Percentiles rank a stretch among this genome's conserved stretches.
Evolutionary conservation across 37 sponge, comb jelly and placozoan species (phyloP).

Genomic region (Hexactinellida sp.): DNA sequence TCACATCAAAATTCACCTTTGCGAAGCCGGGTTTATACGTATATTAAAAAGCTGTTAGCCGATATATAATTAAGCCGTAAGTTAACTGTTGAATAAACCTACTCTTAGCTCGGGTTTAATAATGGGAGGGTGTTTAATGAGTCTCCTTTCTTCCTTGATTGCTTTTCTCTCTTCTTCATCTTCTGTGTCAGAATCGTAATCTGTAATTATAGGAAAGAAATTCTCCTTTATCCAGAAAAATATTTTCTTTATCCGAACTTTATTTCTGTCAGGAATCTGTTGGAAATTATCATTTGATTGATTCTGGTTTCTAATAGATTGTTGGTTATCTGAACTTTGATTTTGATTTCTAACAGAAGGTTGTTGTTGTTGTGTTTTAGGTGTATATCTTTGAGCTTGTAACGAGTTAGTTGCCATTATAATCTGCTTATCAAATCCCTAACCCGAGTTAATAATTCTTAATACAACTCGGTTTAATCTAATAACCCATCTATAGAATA

Average conservation of each 20-base stretch:
- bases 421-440: too few species aligned
- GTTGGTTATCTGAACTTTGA: too few species aligned
- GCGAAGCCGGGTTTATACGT: too few species aligned
- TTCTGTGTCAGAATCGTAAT: neutral
- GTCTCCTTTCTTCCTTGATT: neutral
- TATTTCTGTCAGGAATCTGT: neutral
- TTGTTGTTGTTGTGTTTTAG: neutral
- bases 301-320: neutral
- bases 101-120: neutral
- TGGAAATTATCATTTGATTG: neutral
- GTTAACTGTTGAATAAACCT: too few species aligned
- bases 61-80: too few species aligned
- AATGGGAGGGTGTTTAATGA: neutral
- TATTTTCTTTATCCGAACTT: neutral
- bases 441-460: too few species aligned
- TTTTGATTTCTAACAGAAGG: neutral
- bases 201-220: neutral
- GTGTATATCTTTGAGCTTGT: neutral
- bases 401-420: neutral
- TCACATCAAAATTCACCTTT: too few species aligned
- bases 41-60: too few species aligned
- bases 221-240: neutral
- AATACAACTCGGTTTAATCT: too few species aligned
- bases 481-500: too few species aligned
- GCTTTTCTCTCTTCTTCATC: slow-evolving; percentile 2